These are phyloP conservation scores for Nymphalis c-album DNA, from an alignment of 2,888 invertebrate species.

Conservation along the genomic window DNA sequence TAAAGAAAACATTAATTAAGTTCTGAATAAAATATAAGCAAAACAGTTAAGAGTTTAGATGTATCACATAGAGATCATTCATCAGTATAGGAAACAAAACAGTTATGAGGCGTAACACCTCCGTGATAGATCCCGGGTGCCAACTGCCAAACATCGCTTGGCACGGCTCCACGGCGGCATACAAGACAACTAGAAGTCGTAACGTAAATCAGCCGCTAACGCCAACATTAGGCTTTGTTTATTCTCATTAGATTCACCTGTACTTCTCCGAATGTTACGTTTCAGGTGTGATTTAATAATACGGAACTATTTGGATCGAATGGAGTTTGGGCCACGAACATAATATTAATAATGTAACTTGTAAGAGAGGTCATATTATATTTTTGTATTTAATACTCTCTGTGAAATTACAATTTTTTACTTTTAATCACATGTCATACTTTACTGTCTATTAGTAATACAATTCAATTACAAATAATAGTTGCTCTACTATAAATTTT, in stretches of 20 bases:
- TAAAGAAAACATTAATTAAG: not conserved
- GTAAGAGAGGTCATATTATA: too few species aligned
- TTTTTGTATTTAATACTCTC: too few species aligned
- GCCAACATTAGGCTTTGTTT: constrained; percentile 4
- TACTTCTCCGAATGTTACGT: not conserved
- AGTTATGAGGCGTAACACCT: constrained; percentile 20
- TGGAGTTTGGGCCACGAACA: too few species aligned
- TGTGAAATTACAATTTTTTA: too few species aligned
- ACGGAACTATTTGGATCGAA: too few species aligned
- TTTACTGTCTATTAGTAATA: too few species aligned
- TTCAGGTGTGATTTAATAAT: not conserved
- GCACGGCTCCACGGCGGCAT: constrained; percentile 32
- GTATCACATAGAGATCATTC: constrained; percentile 7
- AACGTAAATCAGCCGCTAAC: constrained; percentile 17
- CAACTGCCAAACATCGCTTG: constrained; percentile 33
- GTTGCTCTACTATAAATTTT: too few species aligned
- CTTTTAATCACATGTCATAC: too few species aligned
- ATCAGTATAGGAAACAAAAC: constrained; percentile 12
- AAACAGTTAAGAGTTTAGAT: not conserved
- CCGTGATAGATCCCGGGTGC: constrained; percentile 33
- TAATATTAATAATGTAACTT: too few species aligned
- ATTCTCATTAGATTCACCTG: constrained; percentile 2
- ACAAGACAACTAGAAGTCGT: constrained; percentile 23
- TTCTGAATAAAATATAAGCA: not conserved
- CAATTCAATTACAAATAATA: too few species aligned